Base-by-base conservation (phyloP, 2,888 invertebrate genomes). In the Drepanosiphum platanoidis region DNA sequence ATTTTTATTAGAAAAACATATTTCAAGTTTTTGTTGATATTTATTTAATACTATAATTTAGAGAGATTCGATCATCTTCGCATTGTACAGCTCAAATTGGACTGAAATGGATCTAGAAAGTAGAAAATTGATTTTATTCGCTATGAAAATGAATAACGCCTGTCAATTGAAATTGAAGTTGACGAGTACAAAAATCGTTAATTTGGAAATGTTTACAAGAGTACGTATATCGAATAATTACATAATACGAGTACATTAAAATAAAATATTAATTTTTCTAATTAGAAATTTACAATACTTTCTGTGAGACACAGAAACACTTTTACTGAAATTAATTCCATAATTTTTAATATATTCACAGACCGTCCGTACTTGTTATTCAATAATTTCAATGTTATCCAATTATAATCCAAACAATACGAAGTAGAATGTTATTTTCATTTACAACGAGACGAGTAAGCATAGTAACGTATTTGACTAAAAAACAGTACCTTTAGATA, bases 351-450 rank as follows among this genome's bases (percentile, higher is more conserved):
- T 42, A 42, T 72, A 0, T 52, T 74, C 32, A 32, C 74, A 74
- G 74, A 74, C 74, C 11, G 32, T 74, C 32, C 74, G 74, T 1
- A 11, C 52, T 32, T 52, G 46, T 52, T 74, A 74, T 32, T 46
- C 74, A 22, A 46, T 74, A 52, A 52, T 74, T 52, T 74, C 74
- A 46, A 74, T 74, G 74, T 34, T 74, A 52, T 22, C n/a, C n/a
- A n/a, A n/a, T n/a, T n/a, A n/a, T n/a, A n/a, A n/a, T n/a, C n/a
- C 39, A 27, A 71, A 71, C 13, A 32, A 46, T 18, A 1, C 18
- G 18, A 8, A 46, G 1, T 46, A 46, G 5, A 46, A 46, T 46
- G 4, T 46, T 1, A 15, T 46, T 15, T 46, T n/a, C n/a, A n/a
- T n/a, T n/a, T n/a, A n/a, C n/a, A n/a, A n/a, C n/a, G n/a, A n/a